Evolutionary conservation across 2,113 vertebrate genomes (phyloP), one percentile per base, ranked within the genome.

Genomic region (Notothenia rossii): DNA sequence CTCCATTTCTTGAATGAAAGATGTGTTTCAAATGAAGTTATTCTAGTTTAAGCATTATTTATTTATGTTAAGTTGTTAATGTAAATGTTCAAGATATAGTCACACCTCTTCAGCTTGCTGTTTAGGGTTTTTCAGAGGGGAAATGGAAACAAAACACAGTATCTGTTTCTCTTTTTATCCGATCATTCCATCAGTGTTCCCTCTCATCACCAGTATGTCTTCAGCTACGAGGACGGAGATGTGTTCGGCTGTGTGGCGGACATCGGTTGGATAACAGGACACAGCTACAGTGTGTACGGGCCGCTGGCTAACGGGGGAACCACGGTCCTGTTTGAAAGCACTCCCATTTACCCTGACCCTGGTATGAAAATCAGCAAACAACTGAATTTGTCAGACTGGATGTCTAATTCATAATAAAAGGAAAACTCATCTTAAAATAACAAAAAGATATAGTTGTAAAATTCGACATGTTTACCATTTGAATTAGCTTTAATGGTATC

Each of bases 221-320:
- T 96, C 4, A 72, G 86, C 91, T 96, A 96, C 88, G 90, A 94
- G 2, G 96, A 96, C 15, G 94, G 95, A 13, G 95, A 96, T 12
- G 70, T 96, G 83, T 97, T 96, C 20, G 95, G 95, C 88, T 95
- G 96, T 0, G 75, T 96, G 82, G 96, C 96, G 2, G 96, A 97
- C 59, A 96, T 96, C 0, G 95, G 96, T 56, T 97, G 96, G 96
- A 96, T 97, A 72, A 97, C 95, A 0, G 96, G 96, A 62, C 96
- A 97, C 85, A 96, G 95, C 50, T 96, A 97, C 3, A 86, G 81
- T 11, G 94, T 96, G 20, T 97, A 96, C 0, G 95, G 95, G 3
- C 96, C 96, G 0, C 92, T 96, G 75, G 96, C 95, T 77, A 96
- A 97, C 1, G 96, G 96, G 2, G 95, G 91, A 9, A 96, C 95